Base-by-base conservation (phyloP, 1,140 invertebrate genomes). In the Cotesia vestalis region DNA sequence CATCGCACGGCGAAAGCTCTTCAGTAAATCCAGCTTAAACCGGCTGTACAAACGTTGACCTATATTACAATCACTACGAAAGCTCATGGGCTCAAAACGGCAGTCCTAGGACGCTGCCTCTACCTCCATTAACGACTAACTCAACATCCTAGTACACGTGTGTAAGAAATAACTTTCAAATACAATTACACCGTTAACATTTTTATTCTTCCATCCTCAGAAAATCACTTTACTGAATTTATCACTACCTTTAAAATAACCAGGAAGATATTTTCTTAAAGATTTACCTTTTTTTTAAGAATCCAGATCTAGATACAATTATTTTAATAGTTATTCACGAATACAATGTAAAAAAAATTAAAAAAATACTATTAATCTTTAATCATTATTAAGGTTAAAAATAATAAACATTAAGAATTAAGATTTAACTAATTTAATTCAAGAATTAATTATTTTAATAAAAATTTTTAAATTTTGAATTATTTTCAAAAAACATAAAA, bases 31-130 rank as follows among this genome's bases (percentile, higher is more conserved):
- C 82, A 82, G 81, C 84, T 85, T 84, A 81, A 85, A 83, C 81
- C 81, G 79, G 81, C 82, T 84, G 83, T 85, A 84, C 84, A 85
- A 86, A 86, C 81, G 81, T 84, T 85, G 84, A 86, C 85, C 84
- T 85, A 86, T 84, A 84, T 86, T 85, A 82, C 80, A 84, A 84
- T 84, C 78, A 81, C 80, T 76, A 64, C 78, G 53, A 59, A 59
- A 59, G 57, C 57, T 59, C 57, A 17, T 59, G 57, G 57, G 20
- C 57, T 59, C 57, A 20, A 27, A 59, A 59, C 57, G 20, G 27
- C 57, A 27, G 57, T 27, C 27, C 40, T 46, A 59, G 57, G 5
- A 20, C 17, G 4, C 46, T 51, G 1, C 6, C 12, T 59, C 57
- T 20, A 59, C 57, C 57, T 59, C 8, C 9, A 59, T 20, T 59